Evolutionary conservation across 2,888 invertebrate genomes (phyloP).

Genomic region (Philereme vetulata): DNA sequence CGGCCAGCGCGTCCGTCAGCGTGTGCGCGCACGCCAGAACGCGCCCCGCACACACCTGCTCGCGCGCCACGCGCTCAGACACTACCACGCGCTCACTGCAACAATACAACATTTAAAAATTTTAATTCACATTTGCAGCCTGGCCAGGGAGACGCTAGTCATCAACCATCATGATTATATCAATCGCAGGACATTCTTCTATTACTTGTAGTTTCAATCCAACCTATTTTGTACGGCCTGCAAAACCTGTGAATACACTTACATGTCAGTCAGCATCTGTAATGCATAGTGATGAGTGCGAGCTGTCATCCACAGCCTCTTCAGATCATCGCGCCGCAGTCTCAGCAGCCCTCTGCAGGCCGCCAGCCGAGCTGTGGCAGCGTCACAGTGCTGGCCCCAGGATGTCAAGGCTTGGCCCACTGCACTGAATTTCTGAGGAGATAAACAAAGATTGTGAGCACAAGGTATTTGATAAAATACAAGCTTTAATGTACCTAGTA

Average conservation of each 20-base stretch:
- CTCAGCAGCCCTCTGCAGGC: conserved; percentile 87
- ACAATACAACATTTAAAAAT: not conserved
- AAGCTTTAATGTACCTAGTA: no score
- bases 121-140: no score
- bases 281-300: conserved; percentile 97
- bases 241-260: conserved; percentile 50
- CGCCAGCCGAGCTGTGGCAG: conserved; percentile 66
- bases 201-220: no score
- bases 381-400: conserved; percentile 73
- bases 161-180: no score
- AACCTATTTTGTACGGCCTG: no score
- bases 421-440: conserved; percentile 66
- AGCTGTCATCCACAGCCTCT: conserved; percentile 96
- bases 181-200: no score
- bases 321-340: conserved; percentile 95
- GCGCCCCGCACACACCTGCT: conserved; percentile 82
- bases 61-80: conserved; percentile 65
- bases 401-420: conserved; percentile 62
- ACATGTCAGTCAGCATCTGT: conserved; percentile 95
- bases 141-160: no score
- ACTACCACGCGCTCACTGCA: conserved; percentile 70
- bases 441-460: no score
- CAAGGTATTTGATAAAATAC: no score
- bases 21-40: conserved; percentile 94
- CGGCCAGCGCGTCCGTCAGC: conserved; percentile 83